Evolutionary conservation across 2,797 vertebrate genomes (phyloP), one percentile per base, ranked within the genome.

Genomic region (Anguilla marmorata): DNA sequence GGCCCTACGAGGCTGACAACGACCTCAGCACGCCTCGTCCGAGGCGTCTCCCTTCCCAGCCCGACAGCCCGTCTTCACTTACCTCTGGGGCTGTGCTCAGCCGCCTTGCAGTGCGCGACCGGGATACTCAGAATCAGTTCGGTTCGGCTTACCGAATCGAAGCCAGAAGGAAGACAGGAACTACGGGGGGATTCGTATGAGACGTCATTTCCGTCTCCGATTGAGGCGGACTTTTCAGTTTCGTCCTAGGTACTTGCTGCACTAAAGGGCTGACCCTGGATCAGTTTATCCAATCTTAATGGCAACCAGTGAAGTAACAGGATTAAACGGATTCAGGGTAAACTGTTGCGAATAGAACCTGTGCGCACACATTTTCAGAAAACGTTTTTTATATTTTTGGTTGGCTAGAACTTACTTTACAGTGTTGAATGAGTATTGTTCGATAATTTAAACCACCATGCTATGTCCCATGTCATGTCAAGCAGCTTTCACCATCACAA

Each of bases 121-220:
- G 84, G 72, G 84, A 87, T 19, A 89, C 84, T 89, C 89, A 89
- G 87, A 86, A 88, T 89, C 86, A 90, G 91, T 91, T 89, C 88
- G 90, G 89, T 91, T 91, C 88, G 58, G 89, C 90, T 91, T 86
- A 87, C 91, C 90, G 84, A 92, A 69, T 89, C 85, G 89, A 50
- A 85, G 86, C 89, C 89, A 90, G 91, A 90, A 92, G 94, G 95
- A 96, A 95, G 92, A 88, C 88, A 89, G 93, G 92, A 91, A 90
- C 91, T 90, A 91, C 89, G 85, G 92, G 90, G 93, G 89, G 91
- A 89, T 93, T 95, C 93, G 93, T 89, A 45, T 58, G 2, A 88
- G 86, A 92, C 95, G 94, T 95, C 94, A 96, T 93, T 87, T 96
- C 96, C 96, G 95, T 84, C 37, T 89, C 63, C 52, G 30, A 84